Base-by-base conservation (phyloP, 2,888 invertebrate species). In the Nemotelus nigrinus region DNA sequence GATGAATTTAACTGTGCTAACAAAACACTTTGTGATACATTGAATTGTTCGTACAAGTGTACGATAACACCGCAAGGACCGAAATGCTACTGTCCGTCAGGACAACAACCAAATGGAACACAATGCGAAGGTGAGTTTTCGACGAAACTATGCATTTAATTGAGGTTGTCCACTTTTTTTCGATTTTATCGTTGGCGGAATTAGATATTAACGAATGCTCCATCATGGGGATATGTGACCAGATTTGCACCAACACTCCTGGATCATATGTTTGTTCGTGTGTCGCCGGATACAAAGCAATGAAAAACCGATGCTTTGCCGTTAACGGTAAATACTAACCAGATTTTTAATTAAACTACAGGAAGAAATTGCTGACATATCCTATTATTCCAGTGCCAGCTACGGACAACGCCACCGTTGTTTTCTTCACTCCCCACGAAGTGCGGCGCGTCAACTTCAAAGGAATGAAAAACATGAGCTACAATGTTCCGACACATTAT, bases 181-280 rank as follows among this genome's bases (percentile, higher is more conserved):
- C 8, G 39, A 53, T 45, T 41, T 55, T 67, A n/a, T 76, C 60
- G 5, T n/a, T 58, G 25, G 25, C 25, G 25, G 25, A 25, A 25
- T n/a, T 86, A 92, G 95, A 96, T 87, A 90, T 92, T 80, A 90
- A 96, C 87, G 95, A 96, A 88, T 96, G 96, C 88, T 86, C 87
- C 81, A 87, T 90, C 81, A 92, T 92, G 80, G 92, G 90, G 63
- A 86, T 90, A 71, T 95, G 95, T 87, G 92, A 94, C 84, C 95
- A 95, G 87, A 84, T 88, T 57, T 95, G 95, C 86, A 88, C 82
- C 82, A 94, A 94, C 88, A 90, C 90, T 25, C 86, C 87, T 45
- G 92, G 92, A 79, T 91, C 92, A 53, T 94, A 89, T 87, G 85
- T 88, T 64, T 97, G 96, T 88, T 86, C 89, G 8, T 96, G 96